Conservation (phyloP, 2,888 invertebrate genomes). For the Calliphora vomitoria region DNA sequence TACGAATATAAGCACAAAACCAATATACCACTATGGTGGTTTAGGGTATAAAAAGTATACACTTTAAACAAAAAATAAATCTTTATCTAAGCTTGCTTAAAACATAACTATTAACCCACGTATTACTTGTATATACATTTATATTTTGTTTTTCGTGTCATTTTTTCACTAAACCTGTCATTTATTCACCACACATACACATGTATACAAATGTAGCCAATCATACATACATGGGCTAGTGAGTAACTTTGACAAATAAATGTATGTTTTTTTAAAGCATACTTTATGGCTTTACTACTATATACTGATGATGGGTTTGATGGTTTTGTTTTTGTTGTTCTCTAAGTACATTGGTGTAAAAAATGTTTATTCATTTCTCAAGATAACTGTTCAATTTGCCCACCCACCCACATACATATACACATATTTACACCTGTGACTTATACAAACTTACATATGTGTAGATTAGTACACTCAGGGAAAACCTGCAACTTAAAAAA, state of each 20-base stretch:
- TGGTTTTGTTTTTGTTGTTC: not conserved
- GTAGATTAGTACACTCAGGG: not conserved
- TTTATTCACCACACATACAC: not conserved
- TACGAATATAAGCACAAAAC: too few relatives aligned
- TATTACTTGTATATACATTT: not conserved
- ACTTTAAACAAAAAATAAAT: too few relatives aligned
- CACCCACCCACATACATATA: not conserved
- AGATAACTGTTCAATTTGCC: not conserved
- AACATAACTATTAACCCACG: too few relatives aligned
- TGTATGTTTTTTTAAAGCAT: slow-evolving; percentile 30
- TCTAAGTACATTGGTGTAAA: not conserved
- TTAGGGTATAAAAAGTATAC: too few relatives aligned
- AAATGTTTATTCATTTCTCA: slow-evolving; percentile 23
- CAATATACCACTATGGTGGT: too few relatives aligned
- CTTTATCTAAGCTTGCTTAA: too few relatives aligned
- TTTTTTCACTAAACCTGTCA: not conserved
- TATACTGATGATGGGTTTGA: slow-evolving; percentile 1
- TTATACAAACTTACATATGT: not conserved
- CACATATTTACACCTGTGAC: not conserved
- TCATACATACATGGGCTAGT: not conserved
- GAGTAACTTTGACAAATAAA: slow-evolving; percentile 15
- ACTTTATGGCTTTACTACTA: slow-evolving; percentile 17
- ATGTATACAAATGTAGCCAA: not conserved
- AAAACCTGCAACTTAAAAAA: too few relatives aligned
- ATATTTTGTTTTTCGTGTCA: not conserved